phyloP scores from a whole-genome alignment of 1,140 invertebrate species.

The Andricus grossulariae region DNA sequence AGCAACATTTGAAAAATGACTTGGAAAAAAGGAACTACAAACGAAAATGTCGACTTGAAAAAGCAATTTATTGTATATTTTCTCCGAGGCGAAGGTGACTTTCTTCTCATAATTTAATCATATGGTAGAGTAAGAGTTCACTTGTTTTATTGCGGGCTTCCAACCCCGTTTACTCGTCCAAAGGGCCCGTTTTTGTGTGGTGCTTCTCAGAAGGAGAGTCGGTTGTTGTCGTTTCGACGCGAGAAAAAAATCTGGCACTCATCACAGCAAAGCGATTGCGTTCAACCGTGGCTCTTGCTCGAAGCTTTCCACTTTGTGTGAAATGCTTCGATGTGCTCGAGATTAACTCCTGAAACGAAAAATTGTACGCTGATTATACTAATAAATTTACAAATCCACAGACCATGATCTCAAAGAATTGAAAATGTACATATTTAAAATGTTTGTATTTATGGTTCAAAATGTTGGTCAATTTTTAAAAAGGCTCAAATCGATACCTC shows the following conservation, averaged over 20 bases:
- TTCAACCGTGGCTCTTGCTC: slow-evolving; percentile 81
- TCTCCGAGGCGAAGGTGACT: not conserved
- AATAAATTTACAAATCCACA: slow-evolving; percentile 32
- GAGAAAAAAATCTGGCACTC: slow-evolving; percentile 46
- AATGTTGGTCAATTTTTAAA: too few relatives aligned
- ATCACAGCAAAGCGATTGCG: slow-evolving; percentile 33
- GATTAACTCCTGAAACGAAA: slow-evolving; percentile 77
- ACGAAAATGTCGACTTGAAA: too few relatives aligned
- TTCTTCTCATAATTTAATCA: not conserved
- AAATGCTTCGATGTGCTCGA: slow-evolving; percentile 81
- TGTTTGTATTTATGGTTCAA: too few relatives aligned
- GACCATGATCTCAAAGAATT: not conserved
- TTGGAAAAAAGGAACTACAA: too few relatives aligned
- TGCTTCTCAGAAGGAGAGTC: slow-evolving; percentile 40
- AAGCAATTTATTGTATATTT: not conserved
- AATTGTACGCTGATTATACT: not conserved
- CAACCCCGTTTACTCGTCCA: slow-evolving; percentile 55
- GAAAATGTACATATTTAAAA: too few relatives aligned
- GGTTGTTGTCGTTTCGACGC: slow-evolving; percentile 39
- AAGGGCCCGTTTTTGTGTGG: slow-evolving; percentile 35
- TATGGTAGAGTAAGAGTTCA: not conserved
- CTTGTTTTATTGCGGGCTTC: slow-evolving; percentile 58
- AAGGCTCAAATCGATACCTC: too few relatives aligned
- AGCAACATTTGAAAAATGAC: too few relatives aligned
- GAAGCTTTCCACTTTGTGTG: slow-evolving; percentile 82